Percentiles rank a stretch among this genome's conserved stretches.
These are phyloP conservation scores for Caenorhabditis sp. DNA, from an alignment of 2,888 invertebrate genomes.

Conservation along the genomic window DNA sequence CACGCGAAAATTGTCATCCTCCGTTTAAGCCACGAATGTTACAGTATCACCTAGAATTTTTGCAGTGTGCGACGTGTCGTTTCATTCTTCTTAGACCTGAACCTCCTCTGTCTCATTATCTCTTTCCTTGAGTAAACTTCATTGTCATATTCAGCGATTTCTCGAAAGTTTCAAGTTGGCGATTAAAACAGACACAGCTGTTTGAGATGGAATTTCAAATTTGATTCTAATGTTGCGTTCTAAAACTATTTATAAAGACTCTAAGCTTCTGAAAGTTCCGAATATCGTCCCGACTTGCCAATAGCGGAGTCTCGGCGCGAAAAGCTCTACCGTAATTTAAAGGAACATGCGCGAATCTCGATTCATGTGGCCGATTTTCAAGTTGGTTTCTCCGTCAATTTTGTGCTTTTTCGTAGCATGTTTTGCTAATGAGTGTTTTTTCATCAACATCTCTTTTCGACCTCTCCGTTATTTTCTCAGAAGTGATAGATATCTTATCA, in stretches of 20 bases:
- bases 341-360: no score
- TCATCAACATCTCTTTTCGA: neutral
- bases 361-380: no score
- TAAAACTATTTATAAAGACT: neutral
- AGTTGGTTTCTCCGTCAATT: no score
- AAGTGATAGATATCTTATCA: conserved; percentile 44
- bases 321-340: no score
- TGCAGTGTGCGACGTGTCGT: neutral
- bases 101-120: neutral
- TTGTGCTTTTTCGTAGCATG: no score
- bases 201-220: neutral
- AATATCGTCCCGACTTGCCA: neutral
- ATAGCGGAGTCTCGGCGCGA: no score
- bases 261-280: neutral
- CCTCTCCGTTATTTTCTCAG: neutral
- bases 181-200: no score
- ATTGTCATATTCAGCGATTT: no score
- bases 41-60: conserved; percentile 6
- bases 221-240: neutral
- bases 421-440: neutral
- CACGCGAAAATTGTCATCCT: conserved; percentile 9
- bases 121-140: no score
- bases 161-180: no score
- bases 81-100: neutral
- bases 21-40: conserved; percentile 19